A percentile compares a stretch with the other conserved stretches of the same genome.
Evolutionary conservation across 2,113 vertebrate genomes (phyloP).

Genomic region (Beaufortia kweichowensis): DNA sequence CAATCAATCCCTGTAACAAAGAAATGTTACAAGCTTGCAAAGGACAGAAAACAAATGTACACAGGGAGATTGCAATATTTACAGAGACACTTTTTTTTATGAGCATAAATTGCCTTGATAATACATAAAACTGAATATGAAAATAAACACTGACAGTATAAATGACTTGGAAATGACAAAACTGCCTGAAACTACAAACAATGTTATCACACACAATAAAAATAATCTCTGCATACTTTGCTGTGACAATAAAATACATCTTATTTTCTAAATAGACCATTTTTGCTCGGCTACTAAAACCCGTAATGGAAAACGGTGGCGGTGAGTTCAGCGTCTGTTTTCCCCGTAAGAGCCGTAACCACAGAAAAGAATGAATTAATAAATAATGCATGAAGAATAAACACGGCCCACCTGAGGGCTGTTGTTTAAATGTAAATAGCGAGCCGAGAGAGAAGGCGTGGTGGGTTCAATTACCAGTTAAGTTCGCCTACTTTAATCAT

Average conservation of each 20-base stretch:
- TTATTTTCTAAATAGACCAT: constrained; percentile 15
- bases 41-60: neutral
- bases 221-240: constrained; percentile 16
- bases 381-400: constrained; percentile 36
- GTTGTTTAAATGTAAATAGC: constrained; percentile 34
- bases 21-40: neutral
- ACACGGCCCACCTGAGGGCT: constrained; percentile 17
- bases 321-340: neutral
- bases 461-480: constrained; percentile 10
- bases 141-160: constrained; percentile 29
- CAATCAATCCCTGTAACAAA: constrained; percentile 18
- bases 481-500: constrained; percentile 24
- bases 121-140: neutral
- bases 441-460: neutral
- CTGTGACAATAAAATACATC: constrained; percentile 19
- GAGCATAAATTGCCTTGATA: constrained; percentile 9
- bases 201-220: constrained; percentile 31
- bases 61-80: constrained; percentile 15
- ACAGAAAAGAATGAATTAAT: constrained; percentile 28
- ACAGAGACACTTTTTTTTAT: constrained; percentile 26
- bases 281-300: neutral
- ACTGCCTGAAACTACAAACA: neutral
- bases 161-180: constrained; percentile 26
- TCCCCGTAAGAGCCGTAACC: neutral
- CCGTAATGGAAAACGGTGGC: neutral